Evolutionary conservation across 1,140 invertebrate genomes (phyloP).

Genomic region (Pectinophora gossypiella): DNA sequence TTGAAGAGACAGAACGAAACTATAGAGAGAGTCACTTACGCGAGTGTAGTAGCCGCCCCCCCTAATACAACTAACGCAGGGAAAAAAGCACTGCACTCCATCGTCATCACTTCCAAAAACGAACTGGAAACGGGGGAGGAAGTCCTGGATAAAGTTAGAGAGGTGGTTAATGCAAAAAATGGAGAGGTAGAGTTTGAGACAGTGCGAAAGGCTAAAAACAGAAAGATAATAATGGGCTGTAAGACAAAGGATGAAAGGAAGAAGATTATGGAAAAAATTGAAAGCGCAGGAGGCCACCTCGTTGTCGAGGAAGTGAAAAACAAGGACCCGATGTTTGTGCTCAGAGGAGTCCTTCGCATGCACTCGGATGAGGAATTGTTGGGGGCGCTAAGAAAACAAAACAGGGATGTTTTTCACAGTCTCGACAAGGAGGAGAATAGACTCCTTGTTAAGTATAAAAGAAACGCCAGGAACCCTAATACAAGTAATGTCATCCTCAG

Average conservation of each 20-base stretch:
- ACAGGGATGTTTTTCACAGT: background rate
- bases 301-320: slow-evolving; percentile 4
- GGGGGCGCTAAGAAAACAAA: background rate
- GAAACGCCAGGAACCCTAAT: background rate
- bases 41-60: too few relatives aligned
- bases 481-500: background rate
- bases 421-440: background rate
- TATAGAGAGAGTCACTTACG: too few relatives aligned
- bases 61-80: too few relatives aligned
- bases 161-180: slow-evolving; percentile 1
- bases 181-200: background rate
- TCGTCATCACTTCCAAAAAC: background rate
- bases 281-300: background rate
- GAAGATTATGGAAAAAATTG: background rate
- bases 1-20: too few relatives aligned
- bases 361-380: background rate
- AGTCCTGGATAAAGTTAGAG: slow-evolving; percentile 5
- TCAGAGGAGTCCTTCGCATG: background rate
- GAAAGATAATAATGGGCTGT: slow-evolving; percentile 6
- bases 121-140: slow-evolving; percentile 1
- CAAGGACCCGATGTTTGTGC: background rate
- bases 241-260: background rate
- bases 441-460: background rate
- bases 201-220: slow-evolving; percentile 7
- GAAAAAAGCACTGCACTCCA: background rate